phyloP scores from a whole-genome alignment of 2,888 invertebrate genomes.

The Stenodema calcarata region DNA sequence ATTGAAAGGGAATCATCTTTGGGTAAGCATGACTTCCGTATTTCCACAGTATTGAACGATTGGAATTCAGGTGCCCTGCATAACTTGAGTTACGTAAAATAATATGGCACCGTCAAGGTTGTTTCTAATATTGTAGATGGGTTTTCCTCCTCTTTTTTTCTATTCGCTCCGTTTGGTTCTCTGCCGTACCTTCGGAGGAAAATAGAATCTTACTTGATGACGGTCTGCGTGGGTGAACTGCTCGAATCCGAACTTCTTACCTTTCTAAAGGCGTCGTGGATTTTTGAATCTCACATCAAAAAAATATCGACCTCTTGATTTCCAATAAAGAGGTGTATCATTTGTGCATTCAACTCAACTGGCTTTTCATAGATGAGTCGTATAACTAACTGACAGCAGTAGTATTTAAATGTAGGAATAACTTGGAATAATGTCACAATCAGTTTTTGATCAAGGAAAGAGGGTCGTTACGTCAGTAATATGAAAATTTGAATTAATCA shows the following conservation, averaged over 20 bases:
- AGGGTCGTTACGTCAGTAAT: no score
- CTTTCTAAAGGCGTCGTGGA: background rate
- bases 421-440: no score
- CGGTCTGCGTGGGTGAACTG: background rate
- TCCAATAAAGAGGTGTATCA: no score
- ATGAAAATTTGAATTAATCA: no score
- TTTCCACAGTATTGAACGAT: background rate
- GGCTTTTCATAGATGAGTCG: no score
- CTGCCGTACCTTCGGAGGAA: background rate
- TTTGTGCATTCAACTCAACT: no score
- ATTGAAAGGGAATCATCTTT: background rate
- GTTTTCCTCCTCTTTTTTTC: constrained; percentile 8
- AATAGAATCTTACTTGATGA: background rate
- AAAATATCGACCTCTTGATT: no score
- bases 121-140: constrained; percentile 24
- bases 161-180: background rate
- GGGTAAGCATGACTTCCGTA: background rate
- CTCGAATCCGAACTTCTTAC: background rate
- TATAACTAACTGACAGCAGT: no score
- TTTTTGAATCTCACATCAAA: background rate
- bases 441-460: no score
- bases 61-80: background rate
- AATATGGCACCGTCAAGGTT: constrained; percentile 40
- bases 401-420: no score
- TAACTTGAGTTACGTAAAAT: constrained; percentile 20